Base-by-base conservation (phyloP, 2,113 vertebrate species). In the Proterorhinus semilunaris region DNA sequence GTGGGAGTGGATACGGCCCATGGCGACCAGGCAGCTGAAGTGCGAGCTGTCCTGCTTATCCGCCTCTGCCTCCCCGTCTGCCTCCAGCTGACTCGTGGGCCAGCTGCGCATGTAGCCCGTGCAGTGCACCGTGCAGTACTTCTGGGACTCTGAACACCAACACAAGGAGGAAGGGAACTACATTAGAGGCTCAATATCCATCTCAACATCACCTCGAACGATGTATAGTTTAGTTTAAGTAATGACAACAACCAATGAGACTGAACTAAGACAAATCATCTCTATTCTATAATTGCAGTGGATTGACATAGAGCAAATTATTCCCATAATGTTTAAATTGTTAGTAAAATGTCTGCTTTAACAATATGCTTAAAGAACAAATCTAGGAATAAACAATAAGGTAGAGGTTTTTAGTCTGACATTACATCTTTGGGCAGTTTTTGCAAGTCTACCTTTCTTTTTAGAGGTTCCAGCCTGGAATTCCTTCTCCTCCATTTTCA, bases 41-140 rank as follows among this genome's bases (percentile, higher is more conserved):
- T 92, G 92, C 67, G 88, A 92, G 78, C 88, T 88, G 52, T 94
- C 94, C 78, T 87, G 86, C 71, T 95, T 95, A 65, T 95, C 94
- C 4, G 57, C 72, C 44, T 95, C 94, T 0, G 88, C 91, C 68
- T 95, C 94, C 10, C 93, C 94, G 67, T 95, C 94, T 10, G 91
- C 80, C 66, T 91, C 94, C 72, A 95, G 75, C 77, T 95, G 93
- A 65, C 87, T 93, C 59, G 91, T 91, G 13, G 93, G 93, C 95
- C 95, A 97, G 79, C 93, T 95, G 82, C 94, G 94, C 92, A 96
- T 87, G 78, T 97, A 96, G 43, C 95, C 95, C 36, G 95, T 96
- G 78, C 95, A 97, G 87, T 96, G 95, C 69, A 97, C 94, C 6
- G 95, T 96, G 89, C 94, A 94, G 86, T 95, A 96, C 79, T 93